Conservation (phyloP, 1,140 invertebrate species). For the Cyphomyrmex costatus region DNA sequence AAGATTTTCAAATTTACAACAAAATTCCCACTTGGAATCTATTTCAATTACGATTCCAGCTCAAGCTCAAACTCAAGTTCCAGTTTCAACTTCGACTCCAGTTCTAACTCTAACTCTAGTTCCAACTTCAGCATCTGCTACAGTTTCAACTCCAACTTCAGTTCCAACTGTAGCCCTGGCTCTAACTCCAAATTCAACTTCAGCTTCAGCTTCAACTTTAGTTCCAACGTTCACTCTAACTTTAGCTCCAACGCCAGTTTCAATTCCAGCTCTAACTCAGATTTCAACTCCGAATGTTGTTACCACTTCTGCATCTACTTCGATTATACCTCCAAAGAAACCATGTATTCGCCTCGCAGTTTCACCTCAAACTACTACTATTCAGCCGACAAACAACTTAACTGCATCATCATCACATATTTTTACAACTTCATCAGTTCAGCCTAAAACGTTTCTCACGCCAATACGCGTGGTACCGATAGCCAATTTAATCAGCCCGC, state of each 20-base stretch:
- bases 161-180: background rate
- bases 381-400: constrained; percentile 76
- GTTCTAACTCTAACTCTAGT: background rate
- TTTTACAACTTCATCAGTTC: constrained; percentile 64
- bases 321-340: constrained; percentile 32
- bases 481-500: constrained; percentile 81
- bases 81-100: background rate
- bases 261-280: background rate
- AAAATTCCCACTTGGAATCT: background rate
- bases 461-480: constrained; percentile 83
- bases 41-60: background rate
- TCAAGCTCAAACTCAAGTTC: background rate
- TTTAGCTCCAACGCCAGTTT: background rate
- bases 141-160: background rate
- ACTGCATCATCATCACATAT: constrained; percentile 71
- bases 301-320: background rate
- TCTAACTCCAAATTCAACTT: background rate
- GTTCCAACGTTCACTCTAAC: background rate
- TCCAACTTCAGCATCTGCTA: background rate
- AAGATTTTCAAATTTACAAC: constrained; percentile 8
- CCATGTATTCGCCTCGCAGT: constrained; percentile 61
- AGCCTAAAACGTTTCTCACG: constrained; percentile 77
- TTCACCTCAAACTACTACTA: constrained; percentile 24
- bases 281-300: background rate
- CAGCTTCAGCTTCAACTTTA: background rate